Conservation (phyloP, 1,140 invertebrate species). For the Drosophila pseudoobscura region DNA sequence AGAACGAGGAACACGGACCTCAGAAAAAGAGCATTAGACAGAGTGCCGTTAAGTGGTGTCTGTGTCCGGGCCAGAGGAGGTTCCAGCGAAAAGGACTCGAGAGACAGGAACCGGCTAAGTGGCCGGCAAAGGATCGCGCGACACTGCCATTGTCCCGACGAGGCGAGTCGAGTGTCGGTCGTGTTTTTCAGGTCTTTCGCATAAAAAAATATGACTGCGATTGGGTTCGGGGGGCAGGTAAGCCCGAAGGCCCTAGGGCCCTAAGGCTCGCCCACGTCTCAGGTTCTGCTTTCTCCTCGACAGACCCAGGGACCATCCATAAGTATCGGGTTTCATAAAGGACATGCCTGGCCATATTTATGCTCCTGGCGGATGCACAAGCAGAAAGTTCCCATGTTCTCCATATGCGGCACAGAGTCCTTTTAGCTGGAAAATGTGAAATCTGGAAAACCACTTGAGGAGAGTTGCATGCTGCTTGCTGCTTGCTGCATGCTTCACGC, state of each 20-base stretch:
- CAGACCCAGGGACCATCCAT: conserved; percentile 44
- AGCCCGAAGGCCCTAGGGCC: neutral
- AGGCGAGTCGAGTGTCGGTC: conserved; percentile 45
- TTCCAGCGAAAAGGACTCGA: conserved; percentile 56
- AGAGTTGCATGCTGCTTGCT: conserved; percentile 9
- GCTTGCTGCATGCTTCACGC: neutral
- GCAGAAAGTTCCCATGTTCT: conserved; percentile 39
- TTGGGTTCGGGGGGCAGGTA: conserved; percentile 37
- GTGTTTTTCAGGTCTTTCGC: conserved; percentile 22
- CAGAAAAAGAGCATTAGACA: conserved; percentile 30
- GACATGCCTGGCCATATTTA: conserved; percentile 57
- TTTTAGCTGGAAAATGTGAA: conserved; percentile 41
- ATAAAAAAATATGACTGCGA: neutral
- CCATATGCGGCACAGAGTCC: conserved; percentile 7
- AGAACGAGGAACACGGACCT: too few relatives aligned
- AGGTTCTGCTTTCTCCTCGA: conserved; percentile 55
- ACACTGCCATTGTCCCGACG: conserved; percentile 20
- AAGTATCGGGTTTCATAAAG: conserved; percentile 75
- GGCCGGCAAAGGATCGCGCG: conserved; percentile 53
- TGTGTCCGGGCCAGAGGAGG: neutral
- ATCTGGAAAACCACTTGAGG: conserved; percentile 17
- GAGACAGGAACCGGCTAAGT: conserved; percentile 53
- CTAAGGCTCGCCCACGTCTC: conserved; percentile 55
- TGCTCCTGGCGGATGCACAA: conserved; percentile 41
- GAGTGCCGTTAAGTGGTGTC: conserved; percentile 25